phyloP scores from a whole-genome alignment of 2,888 invertebrate species.

The Meta bourneti region DNA sequence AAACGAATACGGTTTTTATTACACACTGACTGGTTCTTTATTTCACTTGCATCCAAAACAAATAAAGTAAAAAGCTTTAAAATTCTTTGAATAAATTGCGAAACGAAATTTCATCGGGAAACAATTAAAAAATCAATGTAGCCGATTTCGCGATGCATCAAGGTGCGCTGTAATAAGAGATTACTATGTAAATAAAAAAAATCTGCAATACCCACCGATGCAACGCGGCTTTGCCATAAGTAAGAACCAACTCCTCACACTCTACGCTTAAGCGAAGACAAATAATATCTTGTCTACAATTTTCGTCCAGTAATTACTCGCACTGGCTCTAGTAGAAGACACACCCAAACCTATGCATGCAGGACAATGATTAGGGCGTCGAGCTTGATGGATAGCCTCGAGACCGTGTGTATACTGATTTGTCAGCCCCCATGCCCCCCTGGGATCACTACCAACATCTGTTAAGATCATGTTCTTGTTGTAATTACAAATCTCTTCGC shows the following conservation, averaged over 20 bases:
- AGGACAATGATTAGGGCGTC: constrained; percentile 49
- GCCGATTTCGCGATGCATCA: no score
- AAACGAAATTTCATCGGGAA: no score
- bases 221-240: no score
- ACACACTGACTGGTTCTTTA: no score
- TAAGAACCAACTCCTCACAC: background rate
- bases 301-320: constrained; percentile 50
- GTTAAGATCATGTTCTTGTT: constrained; percentile 72
- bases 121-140: no score
- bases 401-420: constrained; percentile 55
- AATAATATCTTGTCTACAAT: constrained; percentile 51
- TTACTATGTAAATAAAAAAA: background rate
- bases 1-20: no score
- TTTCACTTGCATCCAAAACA: no score
- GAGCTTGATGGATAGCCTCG: constrained; percentile 56
- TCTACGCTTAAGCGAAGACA: constrained; percentile 5
- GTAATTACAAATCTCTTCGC: constrained; percentile 72
- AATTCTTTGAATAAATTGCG: no score
- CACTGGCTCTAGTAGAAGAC: constrained; percentile 27
- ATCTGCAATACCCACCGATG: background rate
- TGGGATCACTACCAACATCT: constrained; percentile 71
- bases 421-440: constrained; percentile 22
- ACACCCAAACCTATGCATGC: constrained; percentile 68
- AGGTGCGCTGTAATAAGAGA: no score
- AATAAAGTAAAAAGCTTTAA: no score